phyloP scores from a whole-genome alignment of 2,113 vertebrate species.

The Choloepus hoffmanni region DNA sequence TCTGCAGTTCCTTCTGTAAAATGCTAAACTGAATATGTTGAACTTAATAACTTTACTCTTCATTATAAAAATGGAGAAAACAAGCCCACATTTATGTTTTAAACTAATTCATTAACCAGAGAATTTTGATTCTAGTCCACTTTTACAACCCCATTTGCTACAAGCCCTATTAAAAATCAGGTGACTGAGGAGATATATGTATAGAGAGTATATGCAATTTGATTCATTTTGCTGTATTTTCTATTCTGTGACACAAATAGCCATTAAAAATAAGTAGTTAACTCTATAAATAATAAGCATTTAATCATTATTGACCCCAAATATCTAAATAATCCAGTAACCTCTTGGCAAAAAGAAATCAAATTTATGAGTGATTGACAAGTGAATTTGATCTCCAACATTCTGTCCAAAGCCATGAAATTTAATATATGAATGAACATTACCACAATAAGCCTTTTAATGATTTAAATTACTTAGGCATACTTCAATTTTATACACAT shows the following conservation, averaged over 20 bases:
- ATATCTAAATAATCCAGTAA: not conserved
- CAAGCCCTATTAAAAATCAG: not conserved
- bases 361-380: not conserved
- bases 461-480: not conserved
- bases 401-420: not conserved
- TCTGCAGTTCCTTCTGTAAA: not conserved
- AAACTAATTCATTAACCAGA: not conserved
- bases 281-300: not conserved
- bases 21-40: not conserved
- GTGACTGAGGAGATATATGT: not conserved
- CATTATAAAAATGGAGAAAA: not conserved
- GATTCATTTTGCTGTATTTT: not conserved
- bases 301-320: not conserved
- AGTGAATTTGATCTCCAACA: not conserved
- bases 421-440: not conserved
- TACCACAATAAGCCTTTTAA: not conserved
- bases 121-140: not conserved
- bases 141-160: not conserved
- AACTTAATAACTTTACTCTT: not conserved
- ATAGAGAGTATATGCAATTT: not conserved
- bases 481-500: not conserved
- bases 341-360: not conserved
- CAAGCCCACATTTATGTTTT: not conserved
- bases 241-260: not conserved
- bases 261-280: not conserved